Conservation (phyloP, 2,888 invertebrate species). For the Ditula angustiorana region DNA sequence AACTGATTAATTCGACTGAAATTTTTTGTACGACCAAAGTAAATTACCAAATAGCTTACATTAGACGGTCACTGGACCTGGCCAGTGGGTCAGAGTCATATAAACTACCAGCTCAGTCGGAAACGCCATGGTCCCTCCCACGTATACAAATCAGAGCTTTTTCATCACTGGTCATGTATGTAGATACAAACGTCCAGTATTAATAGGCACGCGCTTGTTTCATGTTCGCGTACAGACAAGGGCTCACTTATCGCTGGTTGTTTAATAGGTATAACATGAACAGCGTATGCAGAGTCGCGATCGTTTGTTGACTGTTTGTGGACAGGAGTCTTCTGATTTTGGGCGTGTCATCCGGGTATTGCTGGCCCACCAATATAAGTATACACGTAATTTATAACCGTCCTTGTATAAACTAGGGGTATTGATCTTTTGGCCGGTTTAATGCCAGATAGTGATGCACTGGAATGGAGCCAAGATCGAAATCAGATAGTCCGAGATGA, state of each 20-base stretch:
- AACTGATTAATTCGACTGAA: no score
- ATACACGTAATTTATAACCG: conserved; percentile 12
- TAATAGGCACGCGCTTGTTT: background rate
- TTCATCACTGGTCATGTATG: background rate
- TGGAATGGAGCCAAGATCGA: conserved; percentile 34
- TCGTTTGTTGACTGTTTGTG: background rate
- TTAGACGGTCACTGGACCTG: conserved; percentile 19
- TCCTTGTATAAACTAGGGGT: conserved; percentile 20
- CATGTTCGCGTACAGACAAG: background rate
- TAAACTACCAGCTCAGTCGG: background rate
- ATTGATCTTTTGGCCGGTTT: conserved; percentile 27
- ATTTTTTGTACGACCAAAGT: background rate
- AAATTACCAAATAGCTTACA: conserved; percentile 21
- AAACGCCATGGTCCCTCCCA: background rate
- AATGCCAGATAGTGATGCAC: conserved; percentile 27
- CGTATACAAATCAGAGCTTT: background rate
- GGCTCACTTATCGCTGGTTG: background rate
- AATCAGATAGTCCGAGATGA: conserved; percentile 25
- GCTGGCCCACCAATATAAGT: conserved; percentile 15
- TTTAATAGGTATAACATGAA: background rate
- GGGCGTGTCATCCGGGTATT: background rate
- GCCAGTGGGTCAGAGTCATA: conserved; percentile 12
- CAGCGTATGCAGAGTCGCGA: background rate
- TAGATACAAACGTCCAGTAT: background rate
- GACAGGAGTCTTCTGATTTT: background rate